phyloP scores from a whole-genome alignment of 2,888 invertebrate species.

The Limulus polyphemus region DNA sequence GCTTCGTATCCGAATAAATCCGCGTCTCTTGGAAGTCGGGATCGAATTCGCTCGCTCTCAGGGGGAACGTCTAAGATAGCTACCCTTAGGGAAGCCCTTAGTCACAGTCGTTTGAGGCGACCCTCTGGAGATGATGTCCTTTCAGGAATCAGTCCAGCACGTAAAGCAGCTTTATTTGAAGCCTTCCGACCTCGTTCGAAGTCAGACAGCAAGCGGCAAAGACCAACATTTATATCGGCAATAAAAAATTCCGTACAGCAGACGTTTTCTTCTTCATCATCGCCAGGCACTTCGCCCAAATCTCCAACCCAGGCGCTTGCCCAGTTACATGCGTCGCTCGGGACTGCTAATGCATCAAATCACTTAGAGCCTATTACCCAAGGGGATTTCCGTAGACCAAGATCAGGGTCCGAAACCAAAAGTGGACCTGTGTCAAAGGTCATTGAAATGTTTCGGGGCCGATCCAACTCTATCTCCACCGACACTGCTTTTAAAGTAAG shows the following conservation, averaged over 20 bases:
- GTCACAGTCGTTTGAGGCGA: conserved; percentile 32
- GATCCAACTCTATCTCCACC: conserved; percentile 55
- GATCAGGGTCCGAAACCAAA: conserved; percentile 44
- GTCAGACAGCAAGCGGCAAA: conserved; percentile 43
- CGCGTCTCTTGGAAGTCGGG: conserved; percentile 2
- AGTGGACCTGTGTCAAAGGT: conserved; percentile 69
- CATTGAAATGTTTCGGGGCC: conserved; percentile 75
- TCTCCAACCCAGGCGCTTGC: not conserved
- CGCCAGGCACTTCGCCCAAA: not conserved
- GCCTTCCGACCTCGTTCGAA: conserved; percentile 63
- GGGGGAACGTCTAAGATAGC: conserved; percentile 9
- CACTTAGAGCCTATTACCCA: not conserved
- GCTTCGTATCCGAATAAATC: not conserved
- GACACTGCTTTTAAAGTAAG: conserved; percentile 34
- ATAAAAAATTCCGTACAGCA: conserved; percentile 6
- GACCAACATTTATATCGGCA: conserved; percentile 18
- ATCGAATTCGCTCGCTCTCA: conserved; percentile 16
- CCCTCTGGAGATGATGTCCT: conserved; percentile 36
- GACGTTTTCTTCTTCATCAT: not conserved
- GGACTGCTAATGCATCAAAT: not conserved
- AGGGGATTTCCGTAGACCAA: conserved; percentile 5
- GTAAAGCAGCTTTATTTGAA: conserved; percentile 48
- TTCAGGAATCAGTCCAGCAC: conserved; percentile 5
- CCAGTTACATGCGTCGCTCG: not conserved
- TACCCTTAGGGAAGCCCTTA: not conserved